These are phyloP conservation scores for Nansenia antarctica DNA, from an alignment of 2,113 vertebrate genomes.

Conservation along the genomic window DNA sequence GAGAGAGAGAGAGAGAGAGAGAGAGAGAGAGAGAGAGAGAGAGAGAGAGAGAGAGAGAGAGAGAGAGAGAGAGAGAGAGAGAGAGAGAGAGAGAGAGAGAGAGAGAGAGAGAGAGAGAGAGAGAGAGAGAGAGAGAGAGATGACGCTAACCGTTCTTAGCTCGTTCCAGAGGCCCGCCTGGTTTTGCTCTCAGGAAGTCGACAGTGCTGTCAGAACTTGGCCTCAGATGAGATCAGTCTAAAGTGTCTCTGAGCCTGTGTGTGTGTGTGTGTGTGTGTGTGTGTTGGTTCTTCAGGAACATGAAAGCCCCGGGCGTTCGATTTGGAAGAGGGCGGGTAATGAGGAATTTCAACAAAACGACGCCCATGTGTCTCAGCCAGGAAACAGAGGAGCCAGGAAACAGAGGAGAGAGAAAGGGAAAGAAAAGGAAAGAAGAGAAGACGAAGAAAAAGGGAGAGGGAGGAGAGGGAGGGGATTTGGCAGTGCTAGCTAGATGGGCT, in stretches of 20 bases:
- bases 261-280: no score
- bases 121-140: no score
- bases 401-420: conserved; percentile 54
- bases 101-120: no score
- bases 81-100: no score
- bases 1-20: no score
- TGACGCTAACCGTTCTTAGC: conserved; percentile 37
- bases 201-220: conserved; percentile 53
- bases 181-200: conserved; percentile 43
- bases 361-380: conserved; percentile 50
- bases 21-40: no score
- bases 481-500: conserved; percentile 42
- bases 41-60: no score
- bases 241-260: conserved; percentile 56
- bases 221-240: conserved; percentile 53
- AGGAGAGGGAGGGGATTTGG: conserved; percentile 62
- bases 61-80: no score
- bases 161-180: conserved; percentile 47
- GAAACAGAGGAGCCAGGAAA: conserved; percentile 34
- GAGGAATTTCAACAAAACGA: conserved; percentile 59
- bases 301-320: conserved; percentile 49
- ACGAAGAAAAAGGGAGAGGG: conserved; percentile 30
- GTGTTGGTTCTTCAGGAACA: conserved; percentile 56
- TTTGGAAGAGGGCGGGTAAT: conserved; percentile 55
- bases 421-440: no score